Conservation (phyloP, 2,888 invertebrate genomes). For the Drosophila peninsularis region DNA sequence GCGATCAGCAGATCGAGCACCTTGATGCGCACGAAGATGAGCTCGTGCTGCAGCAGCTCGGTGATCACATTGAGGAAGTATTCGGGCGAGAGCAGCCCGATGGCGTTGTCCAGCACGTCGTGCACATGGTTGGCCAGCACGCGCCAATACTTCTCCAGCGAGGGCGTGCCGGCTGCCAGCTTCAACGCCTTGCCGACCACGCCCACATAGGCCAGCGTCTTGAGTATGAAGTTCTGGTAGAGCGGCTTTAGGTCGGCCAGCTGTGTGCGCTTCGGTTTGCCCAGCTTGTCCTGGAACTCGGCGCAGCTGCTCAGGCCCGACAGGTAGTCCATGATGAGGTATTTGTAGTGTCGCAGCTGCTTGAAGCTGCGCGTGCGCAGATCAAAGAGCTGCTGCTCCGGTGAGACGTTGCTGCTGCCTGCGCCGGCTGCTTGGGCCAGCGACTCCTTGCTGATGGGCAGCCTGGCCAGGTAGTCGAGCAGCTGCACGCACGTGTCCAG, state of each 20-base stretch:
- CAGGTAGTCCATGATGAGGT: slow-evolving; percentile 90
- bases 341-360: slow-evolving; percentile 93
- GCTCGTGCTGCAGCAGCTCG: slow-evolving; percentile 89
- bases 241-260: slow-evolving; percentile 86
- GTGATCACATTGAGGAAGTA: slow-evolving; percentile 92
- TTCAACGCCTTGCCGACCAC: slow-evolving; percentile 87
- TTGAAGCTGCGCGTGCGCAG: slow-evolving; percentile 88
- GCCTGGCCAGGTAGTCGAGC: slow-evolving; percentile 87
- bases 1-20: slow-evolving; percentile 93
- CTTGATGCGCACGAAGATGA: slow-evolving; percentile 90
- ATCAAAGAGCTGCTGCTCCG: slow-evolving; percentile 86
- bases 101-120: slow-evolving; percentile 92
- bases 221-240: slow-evolving; percentile 90
- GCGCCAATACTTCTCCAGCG: slow-evolving; percentile 91
- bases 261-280: slow-evolving; percentile 85
- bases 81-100: slow-evolving; percentile 90
- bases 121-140: slow-evolving; percentile 91
- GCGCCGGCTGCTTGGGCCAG: slow-evolving; percentile 52
- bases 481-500: slow-evolving; percentile 89
- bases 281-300: slow-evolving; percentile 89
- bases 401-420: slow-evolving; percentile 7
- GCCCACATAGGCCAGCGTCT: slow-evolving; percentile 89
- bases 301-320: slow-evolving; percentile 88
- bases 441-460: slow-evolving; percentile 88
- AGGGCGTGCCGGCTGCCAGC: slow-evolving; percentile 83